phyloP scores from a whole-genome alignment of 2,113 vertebrate genomes.

The Seriola aureovittata region DNA sequence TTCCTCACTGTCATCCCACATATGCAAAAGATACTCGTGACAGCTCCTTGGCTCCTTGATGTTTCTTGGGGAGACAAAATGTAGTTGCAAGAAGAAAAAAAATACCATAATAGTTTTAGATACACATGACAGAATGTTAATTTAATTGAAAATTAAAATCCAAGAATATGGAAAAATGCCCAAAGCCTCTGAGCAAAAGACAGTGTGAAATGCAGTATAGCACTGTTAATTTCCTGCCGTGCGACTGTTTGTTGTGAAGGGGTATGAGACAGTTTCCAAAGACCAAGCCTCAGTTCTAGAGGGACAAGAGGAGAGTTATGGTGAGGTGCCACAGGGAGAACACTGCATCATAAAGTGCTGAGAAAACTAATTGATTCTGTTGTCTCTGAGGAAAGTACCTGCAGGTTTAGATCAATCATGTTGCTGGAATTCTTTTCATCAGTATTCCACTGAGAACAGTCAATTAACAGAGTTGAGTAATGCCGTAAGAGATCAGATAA shows the following conservation, averaged over 20 bases:
- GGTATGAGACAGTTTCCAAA: conserved; percentile 41
- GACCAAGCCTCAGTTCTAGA: conserved; percentile 29
- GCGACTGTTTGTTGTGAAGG: conserved; percentile 33
- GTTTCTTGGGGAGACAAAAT: neutral
- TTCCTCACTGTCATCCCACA: neutral
- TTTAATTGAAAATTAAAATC: neutral
- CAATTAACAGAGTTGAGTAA: conserved; percentile 64
- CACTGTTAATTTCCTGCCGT: conserved; percentile 27
- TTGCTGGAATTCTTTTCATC: conserved; percentile 65
- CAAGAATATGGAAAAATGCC: conserved; percentile 2
- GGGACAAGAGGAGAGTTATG: conserved; percentile 58
- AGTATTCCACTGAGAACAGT: conserved; percentile 69
- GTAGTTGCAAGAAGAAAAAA: neutral
- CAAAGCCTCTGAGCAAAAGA: neutral
- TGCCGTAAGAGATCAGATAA: conserved; percentile 28
- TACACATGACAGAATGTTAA: neutral
- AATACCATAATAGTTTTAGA: neutral
- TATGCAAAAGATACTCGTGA: neutral
- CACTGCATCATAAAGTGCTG: conserved; percentile 49
- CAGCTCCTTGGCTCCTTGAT: neutral
- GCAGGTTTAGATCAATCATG: conserved; percentile 72
- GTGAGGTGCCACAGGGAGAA: conserved; percentile 41
- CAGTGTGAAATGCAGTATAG: conserved; percentile 1
- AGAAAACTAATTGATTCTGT: conserved; percentile 72
- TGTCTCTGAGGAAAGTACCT: conserved; percentile 76